These are phyloP conservation scores for Charadrius vociferus DNA, from an alignment of 2,113 vertebrate genomes.

Conservation along the genomic window DNA sequence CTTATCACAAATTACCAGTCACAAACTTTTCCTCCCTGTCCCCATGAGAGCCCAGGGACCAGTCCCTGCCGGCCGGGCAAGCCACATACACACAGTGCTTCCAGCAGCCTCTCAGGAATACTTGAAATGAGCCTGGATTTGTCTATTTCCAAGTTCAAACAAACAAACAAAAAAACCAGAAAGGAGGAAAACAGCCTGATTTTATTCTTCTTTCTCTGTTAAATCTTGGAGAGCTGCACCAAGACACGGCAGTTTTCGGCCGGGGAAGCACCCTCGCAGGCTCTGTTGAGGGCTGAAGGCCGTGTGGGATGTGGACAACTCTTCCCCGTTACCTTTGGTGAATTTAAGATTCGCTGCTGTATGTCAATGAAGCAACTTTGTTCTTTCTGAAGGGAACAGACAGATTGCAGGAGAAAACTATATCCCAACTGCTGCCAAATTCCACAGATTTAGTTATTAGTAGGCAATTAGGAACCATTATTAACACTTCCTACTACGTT, in stretches of 20 bases:
- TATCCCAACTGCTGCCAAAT: slow-evolving; percentile 7
- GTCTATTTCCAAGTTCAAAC: neutral
- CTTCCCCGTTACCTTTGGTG: neutral
- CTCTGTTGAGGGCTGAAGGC: neutral
- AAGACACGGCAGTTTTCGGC: rapidly evolving
- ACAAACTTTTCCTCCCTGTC: neutral
- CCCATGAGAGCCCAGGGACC: neutral
- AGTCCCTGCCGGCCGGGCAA: rapidly evolving
- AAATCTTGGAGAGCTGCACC: neutral
- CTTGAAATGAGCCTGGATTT: neutral
- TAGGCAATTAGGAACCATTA: slow-evolving; percentile 57
- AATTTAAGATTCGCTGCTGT: neutral
- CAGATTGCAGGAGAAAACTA: slow-evolving; percentile 46
- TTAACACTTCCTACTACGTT: slow-evolving; percentile 42
- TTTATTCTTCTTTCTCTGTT: neutral
- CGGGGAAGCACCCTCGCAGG: neutral
- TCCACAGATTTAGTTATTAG: slow-evolving; percentile 59
- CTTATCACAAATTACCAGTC: neutral
- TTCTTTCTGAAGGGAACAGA: slow-evolving; percentile 31
- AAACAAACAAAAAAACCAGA: neutral
- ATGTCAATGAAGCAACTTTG: neutral
- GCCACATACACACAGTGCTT: neutral
- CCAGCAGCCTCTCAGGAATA: neutral
- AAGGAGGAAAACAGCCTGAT: neutral
- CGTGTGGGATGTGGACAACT: neutral